Evolutionary conservation across 2,113 vertebrate species (phyloP), one percentile per base, ranked within the genome.

Genomic region (Budorcas taxicolor): DNA sequence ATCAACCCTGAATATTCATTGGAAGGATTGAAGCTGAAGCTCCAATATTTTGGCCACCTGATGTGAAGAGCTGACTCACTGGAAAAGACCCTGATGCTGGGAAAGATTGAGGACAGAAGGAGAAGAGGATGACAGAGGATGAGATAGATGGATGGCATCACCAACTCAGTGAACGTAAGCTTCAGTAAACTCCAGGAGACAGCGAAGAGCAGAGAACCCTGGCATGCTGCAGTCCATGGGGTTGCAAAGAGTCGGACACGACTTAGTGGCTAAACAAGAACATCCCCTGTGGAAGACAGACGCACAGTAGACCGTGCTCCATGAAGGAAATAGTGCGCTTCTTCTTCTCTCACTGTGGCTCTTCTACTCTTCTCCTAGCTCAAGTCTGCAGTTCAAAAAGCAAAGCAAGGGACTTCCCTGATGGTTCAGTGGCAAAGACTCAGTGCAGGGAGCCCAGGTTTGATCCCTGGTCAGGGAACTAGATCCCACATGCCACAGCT

Each of bases 251-350:
- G 71, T 43, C 0, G 0, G 40, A 76, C 40, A 43, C 1, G 12
- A 76, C 23, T 43, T 43, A 14, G 71, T 11, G n/a, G 21, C 67
- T 74, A 40, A 74, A 74, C 67, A 40, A 74, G 19, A 40, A 71
- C 45, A 58, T 5, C 40, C 7, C 12, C 53, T 64, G 27, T 13
- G 27, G 31, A 33, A 50, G 83, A 8, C 12, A 13, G 16, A 95
- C 10, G 1, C 25, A 58, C 2, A 2, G 5, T 0, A 45, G 47
- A 25, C 0, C 0, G 0, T 8, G 3, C 10, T 17, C 29, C n/a
- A 50, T 43, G 13, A 86, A 57, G 53, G 67, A 71, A 86, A 40
- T 27, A 16, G 6, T 2, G 14, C 4, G 29, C 16, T 7, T 40
- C 81, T 19, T 82, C 50, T 12, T 19, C 82, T 95, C 92, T 25